Conservation (phyloP, 2,888 invertebrate genomes). For the Pogonocherus hispidulus region DNA sequence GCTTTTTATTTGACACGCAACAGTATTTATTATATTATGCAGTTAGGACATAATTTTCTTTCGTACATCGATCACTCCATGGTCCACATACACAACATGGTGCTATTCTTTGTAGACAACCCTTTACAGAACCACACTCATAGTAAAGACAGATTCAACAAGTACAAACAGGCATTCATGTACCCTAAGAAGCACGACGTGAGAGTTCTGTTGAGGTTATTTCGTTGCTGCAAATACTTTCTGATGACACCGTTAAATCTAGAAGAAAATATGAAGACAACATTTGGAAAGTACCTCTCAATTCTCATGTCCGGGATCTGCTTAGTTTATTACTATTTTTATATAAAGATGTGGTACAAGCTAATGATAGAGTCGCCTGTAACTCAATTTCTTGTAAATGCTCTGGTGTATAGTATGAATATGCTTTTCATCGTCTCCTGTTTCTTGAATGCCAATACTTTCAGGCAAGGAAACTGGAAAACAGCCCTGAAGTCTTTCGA, state of each 20-base stretch:
- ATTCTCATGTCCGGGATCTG: background rate
- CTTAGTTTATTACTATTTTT: background rate
- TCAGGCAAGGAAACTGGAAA: background rate
- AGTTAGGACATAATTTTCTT: background rate
- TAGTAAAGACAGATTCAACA: background rate
- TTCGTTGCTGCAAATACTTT: background rate
- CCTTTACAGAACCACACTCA: background rate
- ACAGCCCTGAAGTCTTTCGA: background rate
- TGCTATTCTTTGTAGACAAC: background rate
- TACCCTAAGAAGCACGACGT: background rate
- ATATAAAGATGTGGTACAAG: background rate
- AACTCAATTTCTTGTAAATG: background rate
- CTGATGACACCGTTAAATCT: background rate
- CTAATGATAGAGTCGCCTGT: background rate
- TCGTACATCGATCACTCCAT: background rate
- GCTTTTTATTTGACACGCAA: no score
- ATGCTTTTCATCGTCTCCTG: background rate
- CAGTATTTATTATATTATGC: background rate
- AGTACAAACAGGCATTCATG: conserved; percentile 6
- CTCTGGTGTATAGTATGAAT: background rate
- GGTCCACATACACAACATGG: background rate
- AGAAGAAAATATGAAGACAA: background rate
- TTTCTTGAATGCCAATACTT: background rate
- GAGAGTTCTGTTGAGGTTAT: background rate
- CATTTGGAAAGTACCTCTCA: background rate